These are phyloP conservation scores for Montipora capricornis DNA, from an alignment of 64 coral and sea anemone species.

Conservation along the genomic window DNA sequence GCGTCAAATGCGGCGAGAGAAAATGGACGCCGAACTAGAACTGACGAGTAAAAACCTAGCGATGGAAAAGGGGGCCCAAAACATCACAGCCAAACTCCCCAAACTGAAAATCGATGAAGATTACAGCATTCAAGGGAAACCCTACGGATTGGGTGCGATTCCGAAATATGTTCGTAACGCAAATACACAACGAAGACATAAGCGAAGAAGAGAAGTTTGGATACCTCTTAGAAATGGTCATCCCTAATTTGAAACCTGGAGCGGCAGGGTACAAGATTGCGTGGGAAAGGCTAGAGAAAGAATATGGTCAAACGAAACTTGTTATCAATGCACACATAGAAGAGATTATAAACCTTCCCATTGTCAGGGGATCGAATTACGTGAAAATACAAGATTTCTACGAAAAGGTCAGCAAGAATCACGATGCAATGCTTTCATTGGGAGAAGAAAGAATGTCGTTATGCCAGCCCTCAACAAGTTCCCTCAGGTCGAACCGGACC, in stretches of 20 bases:
- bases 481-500: conserved; percentile 77
- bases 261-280: conserved; percentile 44
- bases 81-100: conserved; percentile 18
- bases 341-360: conserved; percentile 39
- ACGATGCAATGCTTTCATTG: conserved; percentile 52
- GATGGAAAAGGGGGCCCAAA: not conserved
- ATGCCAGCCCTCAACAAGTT: conserved; percentile 73
- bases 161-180: conserved; percentile 46
- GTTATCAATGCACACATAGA: conserved; percentile 48
- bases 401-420: conserved; percentile 56
- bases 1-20: not conserved
- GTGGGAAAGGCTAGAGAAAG: conserved; percentile 42
- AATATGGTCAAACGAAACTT: conserved; percentile 68
- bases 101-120: conserved; percentile 13
- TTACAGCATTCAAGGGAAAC: conserved; percentile 43
- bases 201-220: conserved; percentile 46
- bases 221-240: conserved; percentile 44
- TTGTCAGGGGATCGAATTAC: conserved; percentile 33
- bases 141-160: conserved; percentile 50
- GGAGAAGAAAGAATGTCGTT: conserved; percentile 36
- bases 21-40: conserved; percentile 19
- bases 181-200: conserved; percentile 1
- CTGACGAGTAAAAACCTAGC: conserved; percentile 12
- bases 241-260: conserved; percentile 43
- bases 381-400: conserved; percentile 50